phyloP scores from a whole-genome alignment of 1,140 invertebrate genomes.

The Macrostomum lignano region DNA sequence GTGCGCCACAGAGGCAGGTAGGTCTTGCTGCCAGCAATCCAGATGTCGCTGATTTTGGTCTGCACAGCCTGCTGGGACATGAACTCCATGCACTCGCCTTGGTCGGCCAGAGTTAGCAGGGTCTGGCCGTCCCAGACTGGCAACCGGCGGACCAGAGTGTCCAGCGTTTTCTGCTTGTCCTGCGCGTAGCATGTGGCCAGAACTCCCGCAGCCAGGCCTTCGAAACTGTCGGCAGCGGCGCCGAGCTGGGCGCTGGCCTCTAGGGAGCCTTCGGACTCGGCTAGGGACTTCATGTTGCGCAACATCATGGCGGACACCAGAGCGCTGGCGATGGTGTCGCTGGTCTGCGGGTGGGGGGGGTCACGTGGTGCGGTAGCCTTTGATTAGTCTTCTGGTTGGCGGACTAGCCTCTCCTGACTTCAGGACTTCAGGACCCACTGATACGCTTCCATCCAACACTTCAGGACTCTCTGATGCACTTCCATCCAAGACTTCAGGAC shows the following conservation, averaged over 20 bases:
- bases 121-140: conserved; percentile 17
- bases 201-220: conserved; percentile 16
- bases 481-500: no score
- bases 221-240: conserved; percentile 13
- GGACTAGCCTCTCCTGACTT: no score
- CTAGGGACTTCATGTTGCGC: conserved; percentile 10
- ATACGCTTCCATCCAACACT: no score
- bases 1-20: no score
- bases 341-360: no score
- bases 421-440: conserved; percentile 12
- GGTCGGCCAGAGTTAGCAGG: conserved; percentile 16
- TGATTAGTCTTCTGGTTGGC: no score
- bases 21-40: no score
- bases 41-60: conserved; percentile 18
- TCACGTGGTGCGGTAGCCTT: no score
- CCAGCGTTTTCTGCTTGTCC: conserved; percentile 17
- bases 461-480: no score
- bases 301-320: conserved; percentile 15
- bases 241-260: not conserved
- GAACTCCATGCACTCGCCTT: conserved; percentile 22
- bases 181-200: conserved; percentile 17
- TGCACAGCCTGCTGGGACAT: conserved; percentile 23
- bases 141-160: conserved; percentile 14
- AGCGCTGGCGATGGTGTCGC: conserved; percentile 19
- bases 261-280: not conserved